Percentiles rank a stretch among this genome's conserved stretches.
phyloP scores from a whole-genome alignment of 2,888 invertebrate genomes.

The Allophyes oxyacanthae region DNA sequence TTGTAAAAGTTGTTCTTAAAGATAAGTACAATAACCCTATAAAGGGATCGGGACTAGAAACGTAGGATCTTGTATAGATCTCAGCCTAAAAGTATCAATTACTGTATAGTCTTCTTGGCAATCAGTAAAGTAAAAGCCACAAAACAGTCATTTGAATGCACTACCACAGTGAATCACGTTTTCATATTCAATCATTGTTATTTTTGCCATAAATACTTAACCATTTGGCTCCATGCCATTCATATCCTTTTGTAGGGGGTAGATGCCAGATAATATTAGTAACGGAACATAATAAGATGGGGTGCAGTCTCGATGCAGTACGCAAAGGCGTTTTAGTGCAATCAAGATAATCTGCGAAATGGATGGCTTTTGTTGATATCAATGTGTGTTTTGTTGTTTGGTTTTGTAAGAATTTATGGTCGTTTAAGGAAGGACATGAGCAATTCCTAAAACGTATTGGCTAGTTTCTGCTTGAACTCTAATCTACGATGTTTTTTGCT shows the following conservation, averaged over 20 bases:
- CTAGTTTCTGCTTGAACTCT: no score
- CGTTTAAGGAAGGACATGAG: no score
- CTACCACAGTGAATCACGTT: slow-evolving; percentile 51
- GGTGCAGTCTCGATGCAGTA: slow-evolving; percentile 34
- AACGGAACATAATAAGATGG: slow-evolving; percentile 33
- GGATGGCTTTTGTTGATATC: slow-evolving; percentile 27
- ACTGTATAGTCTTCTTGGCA: no score
- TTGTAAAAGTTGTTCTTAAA: no score
- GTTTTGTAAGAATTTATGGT: neutral
- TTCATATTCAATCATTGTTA: slow-evolving; percentile 56
- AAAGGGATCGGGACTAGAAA: no score
- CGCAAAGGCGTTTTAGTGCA: slow-evolving; percentile 24
- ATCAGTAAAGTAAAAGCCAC: slow-evolving; percentile 12
- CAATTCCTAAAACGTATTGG: no score
- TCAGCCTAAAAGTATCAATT: no score
- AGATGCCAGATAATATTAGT: slow-evolving; percentile 45
- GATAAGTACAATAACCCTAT: no score
- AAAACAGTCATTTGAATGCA: slow-evolving; percentile 24
- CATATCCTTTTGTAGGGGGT: slow-evolving; percentile 39
- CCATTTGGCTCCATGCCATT: slow-evolving; percentile 55
- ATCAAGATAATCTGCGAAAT: slow-evolving; percentile 37
- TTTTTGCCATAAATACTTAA: slow-evolving; percentile 52
- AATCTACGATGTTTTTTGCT: no score
- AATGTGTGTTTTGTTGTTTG: neutral
- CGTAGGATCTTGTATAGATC: no score